Evolutionary conservation across 2,888 invertebrate genomes (phyloP).

Genomic region (Ditylenchus weischeri): DNA sequence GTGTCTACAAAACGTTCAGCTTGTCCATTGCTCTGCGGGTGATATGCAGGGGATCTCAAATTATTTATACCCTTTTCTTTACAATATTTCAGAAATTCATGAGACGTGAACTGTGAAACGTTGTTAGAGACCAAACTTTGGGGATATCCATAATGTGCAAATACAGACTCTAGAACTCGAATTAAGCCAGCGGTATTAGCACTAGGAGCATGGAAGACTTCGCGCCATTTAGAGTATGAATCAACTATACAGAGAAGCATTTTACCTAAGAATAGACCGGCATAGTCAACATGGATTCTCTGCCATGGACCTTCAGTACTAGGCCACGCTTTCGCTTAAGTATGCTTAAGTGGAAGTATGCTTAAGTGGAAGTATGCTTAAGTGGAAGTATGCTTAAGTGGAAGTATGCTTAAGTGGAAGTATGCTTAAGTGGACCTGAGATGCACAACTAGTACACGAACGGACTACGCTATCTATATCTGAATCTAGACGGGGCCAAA

Average conservation of each 20-base stretch:
- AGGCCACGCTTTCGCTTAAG: conserved; percentile 27
- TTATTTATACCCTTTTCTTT: conserved; percentile 22
- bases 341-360: too few relatives aligned
- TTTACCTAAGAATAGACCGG: conserved; percentile 53
- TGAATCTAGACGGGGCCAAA: conserved; percentile 41
- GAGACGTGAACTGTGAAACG: conserved; percentile 34
- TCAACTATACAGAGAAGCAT: conserved; percentile 59
- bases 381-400: too few relatives aligned
- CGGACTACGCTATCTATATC: conserved; percentile 24
- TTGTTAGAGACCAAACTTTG: conserved; percentile 38
- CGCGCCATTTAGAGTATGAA: conserved; percentile 61
- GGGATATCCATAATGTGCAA: conserved; percentile 30
- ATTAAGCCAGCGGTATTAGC: too few relatives aligned
- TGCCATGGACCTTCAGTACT: conserved; percentile 48
- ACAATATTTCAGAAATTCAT: conserved; percentile 30
- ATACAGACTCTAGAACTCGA: conserved; percentile 20
- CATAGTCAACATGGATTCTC: conserved; percentile 61
- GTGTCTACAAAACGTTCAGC: conserved; percentile 39
- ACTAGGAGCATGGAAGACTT: conserved; percentile 41
- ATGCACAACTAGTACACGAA: conserved; percentile 37
- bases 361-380: too few relatives aligned
- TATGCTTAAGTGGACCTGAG: too few relatives aligned
- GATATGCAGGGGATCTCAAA: conserved; percentile 32
- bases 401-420: too few relatives aligned
- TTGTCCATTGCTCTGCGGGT: conserved; percentile 40